phyloP scores from a whole-genome alignment of 2,113 vertebrate species.

The Ammodytes dubius region DNA sequence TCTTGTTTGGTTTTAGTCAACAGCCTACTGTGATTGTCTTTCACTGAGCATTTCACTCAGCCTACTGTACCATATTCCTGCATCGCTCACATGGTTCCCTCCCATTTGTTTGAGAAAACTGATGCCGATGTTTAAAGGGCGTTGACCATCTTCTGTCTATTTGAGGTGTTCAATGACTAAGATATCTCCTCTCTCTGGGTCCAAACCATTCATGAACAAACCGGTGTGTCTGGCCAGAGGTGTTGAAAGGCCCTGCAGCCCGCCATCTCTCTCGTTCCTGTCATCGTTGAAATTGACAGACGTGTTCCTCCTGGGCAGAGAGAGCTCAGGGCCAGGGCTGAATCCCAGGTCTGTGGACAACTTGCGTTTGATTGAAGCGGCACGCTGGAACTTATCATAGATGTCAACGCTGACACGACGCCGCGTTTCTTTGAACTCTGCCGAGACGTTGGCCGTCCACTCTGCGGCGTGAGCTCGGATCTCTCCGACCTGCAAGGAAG shows the following conservation, averaged over 20 bases:
- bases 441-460: constrained; percentile 97
- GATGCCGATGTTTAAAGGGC: constrained; percentile 3
- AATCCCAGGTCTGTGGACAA: constrained; percentile 93
- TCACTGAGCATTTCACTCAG: background rate
- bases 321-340: constrained; percentile 87
- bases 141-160: constrained; percentile 57
- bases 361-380: constrained; percentile 96
- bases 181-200: constrained; percentile 88
- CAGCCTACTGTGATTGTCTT: constrained; percentile 1
- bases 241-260: constrained; percentile 41
- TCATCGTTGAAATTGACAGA: constrained; percentile 88
- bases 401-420: constrained; percentile 96
- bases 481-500: constrained; percentile 90
- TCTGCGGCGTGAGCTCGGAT: constrained; percentile 96
- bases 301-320: constrained; percentile 89
- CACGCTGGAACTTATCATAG: constrained; percentile 96
- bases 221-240: constrained; percentile 85
- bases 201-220: constrained; percentile 91
- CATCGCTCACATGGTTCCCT: no score
- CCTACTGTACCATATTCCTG: no score
- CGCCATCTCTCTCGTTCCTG: constrained; percentile 79
- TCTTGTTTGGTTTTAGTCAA: background rate
- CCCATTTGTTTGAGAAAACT: background rate
- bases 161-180: constrained; percentile 92
- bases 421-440: constrained; percentile 97